Percentiles rank a stretch among this genome's conserved stretches.
Evolutionary conservation across 2,888 invertebrate species (phyloP).

Genomic region (Dolichomitus sp.): DNA sequence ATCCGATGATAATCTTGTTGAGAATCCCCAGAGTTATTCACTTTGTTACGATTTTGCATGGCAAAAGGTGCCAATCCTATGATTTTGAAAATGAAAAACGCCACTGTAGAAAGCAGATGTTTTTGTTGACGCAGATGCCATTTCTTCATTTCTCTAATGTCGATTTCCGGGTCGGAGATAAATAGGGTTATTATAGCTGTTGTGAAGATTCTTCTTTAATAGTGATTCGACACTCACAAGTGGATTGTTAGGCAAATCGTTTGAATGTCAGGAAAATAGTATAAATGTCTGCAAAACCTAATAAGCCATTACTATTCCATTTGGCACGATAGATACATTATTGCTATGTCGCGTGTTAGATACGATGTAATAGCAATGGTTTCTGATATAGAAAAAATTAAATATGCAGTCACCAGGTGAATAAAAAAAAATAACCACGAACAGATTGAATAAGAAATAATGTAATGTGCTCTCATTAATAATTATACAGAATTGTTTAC

Average conservation of each 20-base stretch:
- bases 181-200: not conserved
- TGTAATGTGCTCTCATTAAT: too few relatives aligned
- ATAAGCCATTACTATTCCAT: not conserved
- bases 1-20: not conserved
- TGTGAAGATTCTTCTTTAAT: not conserved
- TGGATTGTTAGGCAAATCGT: not conserved
- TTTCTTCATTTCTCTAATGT: not conserved
- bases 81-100: constrained; percentile 1
- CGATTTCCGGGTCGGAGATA: not conserved
- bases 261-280: not conserved
- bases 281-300: not conserved
- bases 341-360: not conserved
- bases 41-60: not conserved
- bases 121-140: not conserved
- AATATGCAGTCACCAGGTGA: not conserved
- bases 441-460: too few relatives aligned
- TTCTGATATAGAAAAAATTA: not conserved
- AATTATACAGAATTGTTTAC: too few relatives aligned
- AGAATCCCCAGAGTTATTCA: not conserved
- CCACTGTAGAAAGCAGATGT: not conserved
- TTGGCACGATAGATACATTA: not conserved
- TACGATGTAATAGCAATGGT: not conserved
- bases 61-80: constrained; percentile 47
- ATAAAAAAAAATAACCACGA: not conserved
- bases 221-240: not conserved